phyloP scores from a whole-genome alignment of 2,888 invertebrate species.

The Drosophila atroscutellata region DNA sequence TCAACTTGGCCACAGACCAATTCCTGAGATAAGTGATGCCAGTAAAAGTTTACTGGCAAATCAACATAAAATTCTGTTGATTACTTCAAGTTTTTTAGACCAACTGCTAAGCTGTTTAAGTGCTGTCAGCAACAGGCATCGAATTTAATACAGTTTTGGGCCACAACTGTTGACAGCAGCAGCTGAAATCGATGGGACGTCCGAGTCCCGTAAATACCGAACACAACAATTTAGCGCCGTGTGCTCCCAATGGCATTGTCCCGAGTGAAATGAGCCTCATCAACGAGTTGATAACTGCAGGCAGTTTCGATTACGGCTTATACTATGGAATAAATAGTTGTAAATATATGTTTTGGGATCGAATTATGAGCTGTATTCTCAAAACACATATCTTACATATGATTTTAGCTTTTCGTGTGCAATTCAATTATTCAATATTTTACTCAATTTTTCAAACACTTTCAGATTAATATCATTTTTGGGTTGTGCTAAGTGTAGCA shows the following conservation, averaged over 20 bases:
- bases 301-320: not conserved
- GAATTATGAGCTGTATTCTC: not conserved
- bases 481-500: conserved; percentile 37
- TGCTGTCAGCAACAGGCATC: conserved; percentile 57
- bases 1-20: conserved; percentile 47
- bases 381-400: not conserved
- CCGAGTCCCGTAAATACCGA: not conserved
- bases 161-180: conserved; percentile 37
- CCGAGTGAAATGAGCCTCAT: not conserved
- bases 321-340: not conserved
- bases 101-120: conserved; percentile 26
- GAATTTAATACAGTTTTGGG: conserved; percentile 21
- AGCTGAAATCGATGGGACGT: conserved; percentile 13
- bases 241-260: not conserved
- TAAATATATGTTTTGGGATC: not conserved
- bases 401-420: not conserved
- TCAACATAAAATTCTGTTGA: conserved; percentile 72
- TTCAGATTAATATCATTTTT: conserved; percentile 34
- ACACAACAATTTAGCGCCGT: not conserved
- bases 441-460: conserved; percentile 38
- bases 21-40: conserved; percentile 60
- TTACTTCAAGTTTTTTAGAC: conserved; percentile 56
- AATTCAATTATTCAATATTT: conserved; percentile 18
- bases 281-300: not conserved
- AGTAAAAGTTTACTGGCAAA: conserved; percentile 74